Evolutionary conservation across 1,140 invertebrate genomes (phyloP).

Genomic region (Carcinoscorpius rotundicauda): DNA sequence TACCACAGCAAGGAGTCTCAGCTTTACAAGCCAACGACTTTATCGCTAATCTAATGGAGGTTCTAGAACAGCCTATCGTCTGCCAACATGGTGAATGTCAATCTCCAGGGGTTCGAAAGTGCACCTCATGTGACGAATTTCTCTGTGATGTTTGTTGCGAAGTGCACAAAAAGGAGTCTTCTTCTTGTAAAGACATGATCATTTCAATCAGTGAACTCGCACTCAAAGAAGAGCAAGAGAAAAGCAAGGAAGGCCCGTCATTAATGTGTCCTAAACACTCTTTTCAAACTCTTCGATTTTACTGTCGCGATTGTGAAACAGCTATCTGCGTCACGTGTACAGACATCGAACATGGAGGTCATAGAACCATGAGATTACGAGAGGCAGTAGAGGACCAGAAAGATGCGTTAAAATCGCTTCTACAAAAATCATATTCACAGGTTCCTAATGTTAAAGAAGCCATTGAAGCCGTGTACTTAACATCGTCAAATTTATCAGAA

Average conservation of each 20-base stretch:
- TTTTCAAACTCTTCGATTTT: constrained; percentile 38
- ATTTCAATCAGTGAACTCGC: constrained; percentile 22
- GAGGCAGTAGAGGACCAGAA: constrained; percentile 40
- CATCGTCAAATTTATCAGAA: constrained; percentile 18
- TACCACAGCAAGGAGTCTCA: constrained; percentile 40
- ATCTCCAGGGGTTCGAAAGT: constrained; percentile 9
- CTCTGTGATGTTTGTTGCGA: constrained; percentile 22
- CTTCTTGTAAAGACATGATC: constrained; percentile 16
- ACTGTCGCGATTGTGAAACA: constrained; percentile 43
- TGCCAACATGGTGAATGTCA: constrained; percentile 25
- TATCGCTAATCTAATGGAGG: constrained; percentile 37
- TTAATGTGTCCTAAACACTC: constrained; percentile 33
- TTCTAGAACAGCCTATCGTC: constrained; percentile 26
- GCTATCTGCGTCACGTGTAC: constrained; percentile 42
- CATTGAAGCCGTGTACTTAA: constrained; percentile 32
- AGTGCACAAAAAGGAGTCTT: constrained; percentile 13
- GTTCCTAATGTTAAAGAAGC: constrained; percentile 34
- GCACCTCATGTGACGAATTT: constrained; percentile 24
- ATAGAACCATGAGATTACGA: constrained; percentile 34
- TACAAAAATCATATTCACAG: constrained; percentile 12
- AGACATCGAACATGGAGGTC: constrained; percentile 39
- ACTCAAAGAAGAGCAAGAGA: constrained; percentile 13
- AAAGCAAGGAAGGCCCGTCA: not conserved
- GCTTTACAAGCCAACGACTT: constrained; percentile 40
- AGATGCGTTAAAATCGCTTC: constrained; percentile 14